Evolutionary conservation across 1,140 invertebrate species (phyloP).

Genomic region (Scaptomyza montana): DNA sequence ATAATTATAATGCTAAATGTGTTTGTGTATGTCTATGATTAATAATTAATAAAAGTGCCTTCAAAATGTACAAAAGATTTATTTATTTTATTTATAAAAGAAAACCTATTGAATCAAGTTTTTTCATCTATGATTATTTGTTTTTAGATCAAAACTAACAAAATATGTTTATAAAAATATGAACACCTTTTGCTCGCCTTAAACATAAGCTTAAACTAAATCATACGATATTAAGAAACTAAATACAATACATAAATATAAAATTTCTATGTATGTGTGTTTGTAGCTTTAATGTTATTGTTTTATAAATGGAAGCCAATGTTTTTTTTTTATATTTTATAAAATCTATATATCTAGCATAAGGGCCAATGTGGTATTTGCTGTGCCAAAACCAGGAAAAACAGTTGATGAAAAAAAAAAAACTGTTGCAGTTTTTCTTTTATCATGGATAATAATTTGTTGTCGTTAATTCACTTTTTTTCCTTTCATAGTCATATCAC

Average conservation of each 20-base stretch:
- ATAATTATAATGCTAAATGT: conserved; percentile 58
- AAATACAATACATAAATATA: conserved; percentile 44
- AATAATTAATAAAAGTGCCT: conserved; percentile 60
- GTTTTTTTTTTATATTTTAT: conserved; percentile 30
- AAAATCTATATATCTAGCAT: conserved; percentile 8
- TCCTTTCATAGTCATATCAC: conserved; percentile 53
- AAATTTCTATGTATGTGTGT: conserved; percentile 49
- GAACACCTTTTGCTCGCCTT: conserved; percentile 59
- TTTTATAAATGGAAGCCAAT: conserved; percentile 82
- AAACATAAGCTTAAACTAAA: conserved; percentile 28
- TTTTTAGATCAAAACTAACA: conserved; percentile 33
- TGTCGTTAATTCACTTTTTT: conserved; percentile 20
- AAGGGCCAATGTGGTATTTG: conserved; percentile 9
- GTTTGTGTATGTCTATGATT: conserved; percentile 26
- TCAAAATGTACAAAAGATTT: conserved; percentile 53
- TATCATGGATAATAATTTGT: conserved; percentile 34
- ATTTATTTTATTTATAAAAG: background rate
- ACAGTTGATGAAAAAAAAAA: conserved; percentile 7
- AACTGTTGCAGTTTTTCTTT: conserved; percentile 62
- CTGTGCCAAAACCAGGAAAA: conserved; percentile 11
- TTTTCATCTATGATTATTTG: background rate
- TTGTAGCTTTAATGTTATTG: conserved; percentile 23
- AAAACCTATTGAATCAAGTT: conserved; percentile 3
- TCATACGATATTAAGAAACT: conserved; percentile 48
- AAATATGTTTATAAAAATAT: conserved; percentile 48